Percentiles rank a stretch among this genome's conserved stretches.
phyloP scores from a whole-genome alignment of 2,888 invertebrate species.

The Orthosia gracilis region DNA sequence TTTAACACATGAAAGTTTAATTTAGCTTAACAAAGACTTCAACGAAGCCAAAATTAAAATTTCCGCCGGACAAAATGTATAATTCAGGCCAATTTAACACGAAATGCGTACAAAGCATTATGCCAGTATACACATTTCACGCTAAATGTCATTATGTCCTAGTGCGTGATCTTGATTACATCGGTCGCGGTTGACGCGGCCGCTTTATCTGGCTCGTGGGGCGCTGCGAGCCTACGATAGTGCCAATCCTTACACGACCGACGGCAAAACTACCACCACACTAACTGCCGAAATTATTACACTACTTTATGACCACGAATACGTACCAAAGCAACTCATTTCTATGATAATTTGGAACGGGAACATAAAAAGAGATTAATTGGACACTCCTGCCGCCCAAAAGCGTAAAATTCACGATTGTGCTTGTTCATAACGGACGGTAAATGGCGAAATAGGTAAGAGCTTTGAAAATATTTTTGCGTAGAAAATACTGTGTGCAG shows the following conservation, averaged over 20 bases:
- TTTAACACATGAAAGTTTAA: background rate
- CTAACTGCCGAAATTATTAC: conserved; percentile 58
- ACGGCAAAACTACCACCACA: conserved; percentile 47
- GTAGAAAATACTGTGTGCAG: conserved; percentile 57
- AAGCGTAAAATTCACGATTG: conserved; percentile 52
- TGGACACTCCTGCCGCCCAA: conserved; percentile 43
- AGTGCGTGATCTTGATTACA: conserved; percentile 68
- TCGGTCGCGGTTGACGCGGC: conserved; percentile 55
- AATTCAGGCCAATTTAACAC: conserved; percentile 27
- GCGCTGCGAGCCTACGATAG: conserved; percentile 30
- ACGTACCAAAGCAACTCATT: conserved; percentile 66
- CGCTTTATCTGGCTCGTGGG: conserved; percentile 62
- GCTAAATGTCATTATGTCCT: conserved; percentile 63
- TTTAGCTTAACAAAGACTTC: background rate
- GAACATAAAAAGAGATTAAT: conserved; percentile 68
- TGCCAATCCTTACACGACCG: conserved; percentile 32
- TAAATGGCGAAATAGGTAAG: conserved; percentile 54
- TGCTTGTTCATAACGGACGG: conserved; percentile 33
- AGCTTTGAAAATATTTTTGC: conserved; percentile 57
- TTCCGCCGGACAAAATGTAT: background rate
- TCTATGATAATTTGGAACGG: conserved; percentile 66
- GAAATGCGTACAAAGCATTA: conserved; percentile 40
- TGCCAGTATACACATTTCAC: conserved; percentile 46
- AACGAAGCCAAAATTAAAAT: background rate
- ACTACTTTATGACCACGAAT: conserved; percentile 62